Percentiles rank a stretch among this genome's conserved stretches.
Evolutionary conservation across 1,140 invertebrate species (phyloP).

Genomic region (Episyrphus balteatus): DNA sequence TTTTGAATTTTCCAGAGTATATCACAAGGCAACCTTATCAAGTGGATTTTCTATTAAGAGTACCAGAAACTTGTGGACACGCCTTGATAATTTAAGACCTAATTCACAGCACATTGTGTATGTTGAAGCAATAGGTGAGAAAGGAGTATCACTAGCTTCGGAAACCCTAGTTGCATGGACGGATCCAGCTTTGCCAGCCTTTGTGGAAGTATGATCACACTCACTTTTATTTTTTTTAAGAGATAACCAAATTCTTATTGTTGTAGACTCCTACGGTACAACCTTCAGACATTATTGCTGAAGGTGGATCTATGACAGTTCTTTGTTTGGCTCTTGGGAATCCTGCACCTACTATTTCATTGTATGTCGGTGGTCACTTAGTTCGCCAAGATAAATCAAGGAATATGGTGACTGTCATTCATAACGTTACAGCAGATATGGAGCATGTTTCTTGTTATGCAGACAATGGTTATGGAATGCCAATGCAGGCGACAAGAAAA

Average conservation of each 20-base stretch:
- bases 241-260: slow-evolving; percentile 15
- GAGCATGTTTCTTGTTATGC: slow-evolving; percentile 73
- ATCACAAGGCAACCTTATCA: slow-evolving; percentile 50
- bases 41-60: slow-evolving; percentile 47
- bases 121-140: slow-evolving; percentile 53
- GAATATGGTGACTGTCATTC: slow-evolving; percentile 69
- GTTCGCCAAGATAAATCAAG: slow-evolving; percentile 62
- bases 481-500: slow-evolving; percentile 64
- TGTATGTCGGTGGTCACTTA: slow-evolving; percentile 56
- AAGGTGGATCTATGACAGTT: slow-evolving; percentile 73
- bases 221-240: slow-evolving; percentile 1
- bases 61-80: slow-evolving; percentile 55
- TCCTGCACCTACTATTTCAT: slow-evolving; percentile 67
- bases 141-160: slow-evolving; percentile 57
- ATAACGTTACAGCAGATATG: slow-evolving; percentile 71
- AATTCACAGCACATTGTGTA: slow-evolving; percentile 70
- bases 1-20: slow-evolving; percentile 13
- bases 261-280: slow-evolving; percentile 60
- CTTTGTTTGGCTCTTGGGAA: slow-evolving; percentile 72
- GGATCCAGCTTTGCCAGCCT: slow-evolving; percentile 71
- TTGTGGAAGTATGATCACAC: slow-evolving; percentile 56
- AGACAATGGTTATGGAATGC: slow-evolving; percentile 72
- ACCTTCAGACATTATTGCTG: slow-evolving; percentile 65
- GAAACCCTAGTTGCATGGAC: slow-evolving; percentile 76
- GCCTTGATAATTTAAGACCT: slow-evolving; percentile 54